Percentiles rank a stretch among this genome's conserved stretches.
phyloP scores from a whole-genome alignment of 2,797 vertebrate genomes.

The Pseudochirops corinnae region DNA sequence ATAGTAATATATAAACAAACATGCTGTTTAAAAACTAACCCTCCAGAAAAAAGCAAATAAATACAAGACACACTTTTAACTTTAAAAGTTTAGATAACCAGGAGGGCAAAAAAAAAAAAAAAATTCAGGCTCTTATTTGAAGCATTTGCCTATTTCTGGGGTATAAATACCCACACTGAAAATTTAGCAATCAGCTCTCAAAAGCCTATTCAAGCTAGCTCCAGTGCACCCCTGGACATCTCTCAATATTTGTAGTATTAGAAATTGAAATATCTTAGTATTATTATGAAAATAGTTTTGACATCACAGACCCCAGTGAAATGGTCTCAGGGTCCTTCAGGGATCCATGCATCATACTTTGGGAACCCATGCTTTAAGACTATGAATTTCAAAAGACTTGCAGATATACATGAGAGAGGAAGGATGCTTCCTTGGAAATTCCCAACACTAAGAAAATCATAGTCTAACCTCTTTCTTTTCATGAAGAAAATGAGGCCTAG shows the following conservation, averaged over 20 bases:
- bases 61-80: too few relatives aligned
- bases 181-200: not conserved
- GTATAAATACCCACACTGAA: not conserved
- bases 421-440: not conserved
- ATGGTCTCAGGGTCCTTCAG: not conserved
- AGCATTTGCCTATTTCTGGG: too few relatives aligned
- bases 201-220: not conserved
- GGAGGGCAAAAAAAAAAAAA: too few relatives aligned
- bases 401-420: not conserved
- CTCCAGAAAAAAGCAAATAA: too few relatives aligned
- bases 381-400: not conserved
- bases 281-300: not conserved
- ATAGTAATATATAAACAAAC: too few relatives aligned
- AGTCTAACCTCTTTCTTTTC: conserved; percentile 36
- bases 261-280: not conserved
- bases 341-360: not conserved
- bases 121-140: too few relatives aligned
- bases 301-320: not conserved
- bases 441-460: not conserved
- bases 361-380: too few relatives aligned
- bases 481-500: conserved; percentile 49
- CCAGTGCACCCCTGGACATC: not conserved
- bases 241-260: not conserved
- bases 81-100: too few relatives aligned
- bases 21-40: too few relatives aligned